Evolutionary conservation across 2,113 vertebrate genomes (phyloP).

Genomic region (Bucco capensis): DNA sequence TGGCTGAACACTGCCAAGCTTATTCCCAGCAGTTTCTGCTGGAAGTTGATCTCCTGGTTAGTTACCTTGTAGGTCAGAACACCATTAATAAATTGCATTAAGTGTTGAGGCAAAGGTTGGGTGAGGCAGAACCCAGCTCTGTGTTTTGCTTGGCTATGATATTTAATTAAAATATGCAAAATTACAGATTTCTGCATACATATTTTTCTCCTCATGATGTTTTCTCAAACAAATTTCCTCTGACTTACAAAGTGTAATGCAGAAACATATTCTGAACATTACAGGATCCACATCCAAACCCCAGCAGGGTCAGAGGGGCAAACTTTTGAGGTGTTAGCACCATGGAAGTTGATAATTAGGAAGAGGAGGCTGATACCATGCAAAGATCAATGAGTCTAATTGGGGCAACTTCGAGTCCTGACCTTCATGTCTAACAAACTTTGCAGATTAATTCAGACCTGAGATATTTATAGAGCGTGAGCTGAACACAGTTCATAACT

Average conservation of each 20-base stretch:
- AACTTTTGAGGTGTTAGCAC: slow-evolving; percentile 38
- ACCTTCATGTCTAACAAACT: slow-evolving; percentile 60
- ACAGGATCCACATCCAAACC: background rate
- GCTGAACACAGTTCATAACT: background rate
- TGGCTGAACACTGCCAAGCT: background rate
- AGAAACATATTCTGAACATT: slow-evolving; percentile 6
- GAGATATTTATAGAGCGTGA: background rate
- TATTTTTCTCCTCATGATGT: background rate
- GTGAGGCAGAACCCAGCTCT: slow-evolving; percentile 24
- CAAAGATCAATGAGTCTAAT: slow-evolving; percentile 56
- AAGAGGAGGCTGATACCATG: slow-evolving; percentile 37
- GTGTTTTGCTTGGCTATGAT: background rate
- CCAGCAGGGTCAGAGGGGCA: slow-evolving; percentile 36
- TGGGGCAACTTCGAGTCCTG: slow-evolving; percentile 41
- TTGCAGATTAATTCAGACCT: slow-evolving; percentile 54
- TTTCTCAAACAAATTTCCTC: slow-evolving; percentile 4
- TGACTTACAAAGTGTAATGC: background rate
- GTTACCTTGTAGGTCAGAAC: slow-evolving; percentile 26
- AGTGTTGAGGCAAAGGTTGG: slow-evolving; percentile 44
- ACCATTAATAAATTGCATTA: slow-evolving; percentile 61
- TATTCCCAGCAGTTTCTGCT: background rate
- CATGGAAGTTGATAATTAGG: slow-evolving; percentile 43
- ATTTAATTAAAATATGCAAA: slow-evolving; percentile 41
- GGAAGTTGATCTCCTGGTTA: slow-evolving; percentile 41
- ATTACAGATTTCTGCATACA: background rate